Conservation (phyloP, 2,888 invertebrate genomes). For the Aphidoletes aphidimyza region DNA sequence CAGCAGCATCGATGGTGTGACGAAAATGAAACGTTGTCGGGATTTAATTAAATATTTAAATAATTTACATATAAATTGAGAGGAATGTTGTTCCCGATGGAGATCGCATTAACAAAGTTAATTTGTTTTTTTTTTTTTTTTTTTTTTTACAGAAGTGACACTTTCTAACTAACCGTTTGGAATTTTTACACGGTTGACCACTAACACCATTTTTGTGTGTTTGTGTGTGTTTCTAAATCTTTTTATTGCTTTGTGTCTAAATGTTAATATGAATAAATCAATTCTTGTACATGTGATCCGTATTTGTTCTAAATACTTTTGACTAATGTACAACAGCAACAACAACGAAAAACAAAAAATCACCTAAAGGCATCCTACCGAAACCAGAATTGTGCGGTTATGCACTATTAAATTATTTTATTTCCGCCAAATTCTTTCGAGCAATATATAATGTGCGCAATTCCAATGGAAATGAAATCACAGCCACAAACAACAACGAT, state of each 20-base stretch:
- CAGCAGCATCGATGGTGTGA: neutral
- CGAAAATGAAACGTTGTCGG: neutral
- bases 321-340: neutral
- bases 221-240: too few species aligned
- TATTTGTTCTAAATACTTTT: neutral
- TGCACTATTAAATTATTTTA: conserved; percentile 53
- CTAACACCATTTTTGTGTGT: neutral
- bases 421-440: conserved; percentile 37
- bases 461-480: conserved; percentile 5
- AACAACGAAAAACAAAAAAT: neutral
- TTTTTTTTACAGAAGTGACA: neutral
- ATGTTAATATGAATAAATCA: neutral
- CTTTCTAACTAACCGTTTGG: neutral
- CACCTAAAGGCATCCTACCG: neutral
- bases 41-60: conserved; percentile 37
- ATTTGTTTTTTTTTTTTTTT: neutral
- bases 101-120: neutral
- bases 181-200: neutral
- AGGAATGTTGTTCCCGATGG: neutral
- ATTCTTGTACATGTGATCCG: neutral
- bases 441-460: conserved; percentile 6
- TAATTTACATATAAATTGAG: conserved; percentile 45
- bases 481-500: neutral
- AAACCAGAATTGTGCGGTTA: conserved; percentile 52
- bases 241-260: too few species aligned